These are phyloP conservation scores for Lota lota DNA, from an alignment of 2,113 vertebrate genomes.

Conservation along the genomic window DNA sequence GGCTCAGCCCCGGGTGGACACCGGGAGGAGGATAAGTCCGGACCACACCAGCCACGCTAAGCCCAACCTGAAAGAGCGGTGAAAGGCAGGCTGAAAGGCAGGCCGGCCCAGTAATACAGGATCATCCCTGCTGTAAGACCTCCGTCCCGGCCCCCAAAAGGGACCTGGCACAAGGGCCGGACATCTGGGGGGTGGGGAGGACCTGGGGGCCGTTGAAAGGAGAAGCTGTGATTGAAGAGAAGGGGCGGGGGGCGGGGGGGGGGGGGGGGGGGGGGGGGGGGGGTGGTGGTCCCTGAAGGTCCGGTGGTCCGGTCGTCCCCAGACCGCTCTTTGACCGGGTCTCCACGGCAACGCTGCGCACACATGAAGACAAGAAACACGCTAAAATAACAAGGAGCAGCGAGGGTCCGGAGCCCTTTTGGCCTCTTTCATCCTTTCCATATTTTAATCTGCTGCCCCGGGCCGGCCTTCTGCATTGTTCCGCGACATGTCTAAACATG, in stretches of 20 bases:
- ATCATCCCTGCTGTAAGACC: constrained; percentile 73
- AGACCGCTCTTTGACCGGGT: constrained; percentile 57
- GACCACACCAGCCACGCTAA: constrained; percentile 60
- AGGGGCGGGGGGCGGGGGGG: constrained; percentile 27
- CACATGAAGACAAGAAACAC: constrained; percentile 12
- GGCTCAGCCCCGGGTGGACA: constrained; percentile 43
- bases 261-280: constrained; percentile 9
- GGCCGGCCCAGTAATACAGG: constrained; percentile 58
- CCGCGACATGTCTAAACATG: constrained; percentile 82
- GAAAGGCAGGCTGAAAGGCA: constrained; percentile 44
- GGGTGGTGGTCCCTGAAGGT: constrained; percentile 11
- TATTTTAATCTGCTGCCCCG: constrained; percentile 78
- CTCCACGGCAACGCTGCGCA: constrained; percentile 66
- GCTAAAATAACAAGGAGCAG: constrained; percentile 26
- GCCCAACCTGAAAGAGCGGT: constrained; percentile 45
- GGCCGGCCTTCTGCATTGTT: constrained; percentile 68
- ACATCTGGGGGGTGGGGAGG: constrained; percentile 42
- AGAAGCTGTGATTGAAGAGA: constrained; percentile 45
- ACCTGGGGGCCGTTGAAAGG: neutral
- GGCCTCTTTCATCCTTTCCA: constrained; percentile 66
- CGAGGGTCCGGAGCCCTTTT: constrained; percentile 59
- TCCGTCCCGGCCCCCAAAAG: constrained; percentile 62
- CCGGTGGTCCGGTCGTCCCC: constrained; percentile 50
- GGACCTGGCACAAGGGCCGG: constrained; percentile 58
- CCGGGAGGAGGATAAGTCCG: constrained; percentile 56